These are phyloP conservation scores for Ips nitidus DNA, from an alignment of 1,140 invertebrate species.

Conservation along the genomic window DNA sequence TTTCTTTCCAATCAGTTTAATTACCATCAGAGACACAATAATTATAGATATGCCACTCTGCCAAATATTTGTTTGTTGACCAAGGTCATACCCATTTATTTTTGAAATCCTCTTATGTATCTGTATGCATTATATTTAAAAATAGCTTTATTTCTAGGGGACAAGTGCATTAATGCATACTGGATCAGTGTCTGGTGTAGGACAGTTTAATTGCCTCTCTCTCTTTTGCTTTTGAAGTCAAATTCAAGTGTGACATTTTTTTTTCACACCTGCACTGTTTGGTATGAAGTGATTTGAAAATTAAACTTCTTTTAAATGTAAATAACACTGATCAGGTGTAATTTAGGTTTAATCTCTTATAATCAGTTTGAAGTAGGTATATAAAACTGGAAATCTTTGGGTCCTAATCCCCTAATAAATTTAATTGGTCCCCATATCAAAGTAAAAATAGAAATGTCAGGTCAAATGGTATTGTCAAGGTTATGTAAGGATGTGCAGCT, in stretches of 20 bases:
- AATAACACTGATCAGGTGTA: no score
- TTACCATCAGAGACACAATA: not conserved
- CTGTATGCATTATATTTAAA: slow-evolving; percentile 5
- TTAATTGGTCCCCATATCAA: no score
- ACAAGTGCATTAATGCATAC: not conserved
- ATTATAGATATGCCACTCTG: not conserved
- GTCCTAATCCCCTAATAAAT: no score
- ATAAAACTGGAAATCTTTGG: no score
- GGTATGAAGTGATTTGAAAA: no score
- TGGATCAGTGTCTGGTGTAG: not conserved
- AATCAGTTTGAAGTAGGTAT: no score
- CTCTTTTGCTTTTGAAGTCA: not conserved
- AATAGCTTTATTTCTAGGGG: slow-evolving; percentile 6
- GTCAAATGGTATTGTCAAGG: no score
- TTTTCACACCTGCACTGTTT: not conserved
- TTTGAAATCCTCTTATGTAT: slow-evolving; percentile 4
- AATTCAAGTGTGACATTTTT: not conserved
- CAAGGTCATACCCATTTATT: slow-evolving; percentile 11
- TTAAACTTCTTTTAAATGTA: no score
- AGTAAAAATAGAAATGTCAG: no score
- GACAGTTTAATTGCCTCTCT: not conserved
- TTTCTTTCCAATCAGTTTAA: not conserved
- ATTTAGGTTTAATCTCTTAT: no score
- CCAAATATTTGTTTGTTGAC: not conserved
- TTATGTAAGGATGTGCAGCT: no score